phyloP scores from a whole-genome alignment of 2,888 invertebrate species.

The Entomobrya multifasciata region DNA sequence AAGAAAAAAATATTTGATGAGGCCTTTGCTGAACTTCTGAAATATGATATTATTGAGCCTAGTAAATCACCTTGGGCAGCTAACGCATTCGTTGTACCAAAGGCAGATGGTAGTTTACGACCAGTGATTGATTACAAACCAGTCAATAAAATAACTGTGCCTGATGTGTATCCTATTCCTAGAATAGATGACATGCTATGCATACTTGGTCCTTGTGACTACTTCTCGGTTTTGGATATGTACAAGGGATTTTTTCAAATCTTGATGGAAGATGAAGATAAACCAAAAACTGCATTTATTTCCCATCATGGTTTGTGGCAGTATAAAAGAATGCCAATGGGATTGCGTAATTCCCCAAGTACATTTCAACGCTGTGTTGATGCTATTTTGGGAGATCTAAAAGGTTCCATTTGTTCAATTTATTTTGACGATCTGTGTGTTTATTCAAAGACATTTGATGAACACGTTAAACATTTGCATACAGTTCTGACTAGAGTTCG shows the following conservation, averaged over 20 bases:
- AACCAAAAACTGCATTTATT: constrained; percentile 80
- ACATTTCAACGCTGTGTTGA: constrained; percentile 81
- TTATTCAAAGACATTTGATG: constrained; percentile 40
- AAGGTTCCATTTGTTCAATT: constrained; percentile 74
- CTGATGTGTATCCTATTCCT: constrained; percentile 77
- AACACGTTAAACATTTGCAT: constrained; percentile 67
- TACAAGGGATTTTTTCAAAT: constrained; percentile 80
- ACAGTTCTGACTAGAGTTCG: constrained; percentile 64
- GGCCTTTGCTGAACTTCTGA: constrained; percentile 63
- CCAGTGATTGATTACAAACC: constrained; percentile 80
- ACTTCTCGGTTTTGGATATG: constrained; percentile 78
- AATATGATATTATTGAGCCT: constrained; percentile 65
- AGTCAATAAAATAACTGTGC: constrained; percentile 75
- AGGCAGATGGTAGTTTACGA: constrained; percentile 80
- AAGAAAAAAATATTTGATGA: constrained; percentile 59
- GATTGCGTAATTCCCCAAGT: constrained; percentile 80
- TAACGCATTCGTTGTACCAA: constrained; percentile 79
- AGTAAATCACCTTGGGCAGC: constrained; percentile 55
- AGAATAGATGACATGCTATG: constrained; percentile 80
- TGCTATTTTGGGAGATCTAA: constrained; percentile 79
- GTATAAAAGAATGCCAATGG: constrained; percentile 80
- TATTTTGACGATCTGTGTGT: constrained; percentile 80
- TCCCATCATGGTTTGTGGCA: constrained; percentile 80
- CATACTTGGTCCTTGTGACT: constrained; percentile 79
- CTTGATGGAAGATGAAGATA: constrained; percentile 77